Evolutionary conservation across 2,797 vertebrate species (phyloP).

Genomic region (Arrhamphus sclerolepis): DNA sequence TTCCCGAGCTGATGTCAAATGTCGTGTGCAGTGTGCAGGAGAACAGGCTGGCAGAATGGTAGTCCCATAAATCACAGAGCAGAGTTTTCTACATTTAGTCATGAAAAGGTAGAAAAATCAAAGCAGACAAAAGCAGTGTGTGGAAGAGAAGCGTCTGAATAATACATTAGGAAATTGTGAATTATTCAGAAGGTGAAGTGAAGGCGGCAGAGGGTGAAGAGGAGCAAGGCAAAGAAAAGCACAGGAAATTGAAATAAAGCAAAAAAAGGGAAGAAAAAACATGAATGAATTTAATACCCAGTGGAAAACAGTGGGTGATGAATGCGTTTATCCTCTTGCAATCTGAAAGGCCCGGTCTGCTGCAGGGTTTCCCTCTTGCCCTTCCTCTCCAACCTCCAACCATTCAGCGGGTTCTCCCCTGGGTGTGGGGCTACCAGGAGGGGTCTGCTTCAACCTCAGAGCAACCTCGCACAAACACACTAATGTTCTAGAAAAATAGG

Average conservation of each 20-base stretch:
- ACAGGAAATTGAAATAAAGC: constrained; percentile 36
- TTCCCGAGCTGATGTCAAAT: constrained; percentile 18
- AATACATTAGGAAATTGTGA: constrained; percentile 55
- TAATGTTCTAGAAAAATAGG: constrained; percentile 29
- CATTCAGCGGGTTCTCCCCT: constrained; percentile 45
- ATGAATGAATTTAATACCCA: constrained; percentile 36
- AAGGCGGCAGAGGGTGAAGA: constrained; percentile 18
- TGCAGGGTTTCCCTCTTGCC: constrained; percentile 41
- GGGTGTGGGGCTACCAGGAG: constrained; percentile 54
- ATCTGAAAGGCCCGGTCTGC: constrained; percentile 44
- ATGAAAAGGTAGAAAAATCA: constrained; percentile 8
- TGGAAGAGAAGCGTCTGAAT: constrained; percentile 49
- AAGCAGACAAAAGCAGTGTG: constrained; percentile 26
- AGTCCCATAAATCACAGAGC: constrained; percentile 12
- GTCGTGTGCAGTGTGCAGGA: constrained; percentile 11
- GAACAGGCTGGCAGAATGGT: constrained; percentile 1
- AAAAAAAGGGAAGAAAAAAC: constrained; percentile 19
- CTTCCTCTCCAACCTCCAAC: constrained; percentile 45
- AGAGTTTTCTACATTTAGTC: constrained; percentile 19
- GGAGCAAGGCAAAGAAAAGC: constrained; percentile 20
- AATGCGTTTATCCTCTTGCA: constrained; percentile 50
- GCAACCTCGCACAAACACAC: constrained; percentile 28
- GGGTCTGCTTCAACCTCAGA: constrained; percentile 53
- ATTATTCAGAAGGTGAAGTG: constrained; percentile 59
- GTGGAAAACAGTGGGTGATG: constrained; percentile 47